Percentiles rank a stretch among this genome's conserved stretches.
Evolutionary conservation across 2,113 vertebrate species (phyloP).

Genomic region (Hypocryptadius cinnamomeus): DNA sequence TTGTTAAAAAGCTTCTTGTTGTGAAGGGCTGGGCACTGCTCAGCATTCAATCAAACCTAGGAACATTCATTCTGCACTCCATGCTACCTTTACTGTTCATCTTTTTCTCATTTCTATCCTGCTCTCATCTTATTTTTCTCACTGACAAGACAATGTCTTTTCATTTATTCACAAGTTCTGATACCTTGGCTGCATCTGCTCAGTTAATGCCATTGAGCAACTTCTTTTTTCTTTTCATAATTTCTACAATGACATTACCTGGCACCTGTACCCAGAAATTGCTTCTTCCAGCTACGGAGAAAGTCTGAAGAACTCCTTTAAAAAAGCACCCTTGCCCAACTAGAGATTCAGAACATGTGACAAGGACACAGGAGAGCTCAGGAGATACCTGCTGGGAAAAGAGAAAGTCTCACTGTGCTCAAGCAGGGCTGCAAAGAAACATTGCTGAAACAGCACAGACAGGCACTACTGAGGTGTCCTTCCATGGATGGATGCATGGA

Average conservation of each 20-base stretch:
- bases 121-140: neutral
- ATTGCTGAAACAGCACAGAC: neutral
- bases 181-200: neutral
- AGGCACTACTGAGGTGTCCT: neutral
- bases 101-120: neutral
- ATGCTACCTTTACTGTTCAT: neutral
- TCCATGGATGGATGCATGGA: neutral
- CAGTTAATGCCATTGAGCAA: neutral
- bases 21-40: neutral
- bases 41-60: neutral
- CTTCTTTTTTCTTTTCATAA: neutral
- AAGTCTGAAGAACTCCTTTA: neutral
- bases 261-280: neutral
- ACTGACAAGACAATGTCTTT: neutral
- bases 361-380: neutral
- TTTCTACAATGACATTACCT: neutral
- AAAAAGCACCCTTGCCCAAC: neutral
- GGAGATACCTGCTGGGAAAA: neutral
- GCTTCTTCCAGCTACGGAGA: neutral
- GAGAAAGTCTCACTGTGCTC: neutral
- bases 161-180: neutral
- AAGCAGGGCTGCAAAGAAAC: neutral
- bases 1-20: neutral
- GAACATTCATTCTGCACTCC: neutral
- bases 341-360: neutral